Conservation (phyloP, 2,888 invertebrate genomes). For the Ochropleura plecta region DNA sequence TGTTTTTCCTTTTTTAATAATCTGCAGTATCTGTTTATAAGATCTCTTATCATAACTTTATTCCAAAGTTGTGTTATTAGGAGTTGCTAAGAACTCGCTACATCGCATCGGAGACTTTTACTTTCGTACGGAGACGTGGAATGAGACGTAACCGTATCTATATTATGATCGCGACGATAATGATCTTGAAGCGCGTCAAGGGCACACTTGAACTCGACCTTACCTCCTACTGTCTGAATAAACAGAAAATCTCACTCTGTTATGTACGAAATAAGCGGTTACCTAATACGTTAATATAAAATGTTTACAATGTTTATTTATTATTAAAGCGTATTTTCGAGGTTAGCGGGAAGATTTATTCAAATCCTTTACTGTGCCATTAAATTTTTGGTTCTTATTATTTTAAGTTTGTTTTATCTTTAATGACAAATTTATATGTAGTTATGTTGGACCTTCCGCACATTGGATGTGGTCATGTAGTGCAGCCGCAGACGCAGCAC, state of each 20-base stretch:
- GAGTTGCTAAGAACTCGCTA: slow-evolving; percentile 12
- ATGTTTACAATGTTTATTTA: not conserved
- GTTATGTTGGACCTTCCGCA: not conserved
- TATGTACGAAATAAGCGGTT: not conserved
- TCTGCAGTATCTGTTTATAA: not conserved
- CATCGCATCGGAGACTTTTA: slow-evolving; percentile 20
- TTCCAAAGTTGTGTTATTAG: slow-evolving; percentile 20
- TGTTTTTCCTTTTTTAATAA: not conserved
- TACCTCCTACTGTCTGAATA: not conserved
- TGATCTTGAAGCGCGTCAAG: slow-evolving; percentile 49
- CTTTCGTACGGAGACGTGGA: slow-evolving; percentile 12
- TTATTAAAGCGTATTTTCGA: not conserved
- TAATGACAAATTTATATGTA: not conserved
- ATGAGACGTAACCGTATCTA: slow-evolving; percentile 26
- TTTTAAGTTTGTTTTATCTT: not conserved
- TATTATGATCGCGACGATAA: slow-evolving; percentile 40
- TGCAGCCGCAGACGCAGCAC: not conserved
- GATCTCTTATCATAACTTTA: slow-evolving; percentile 8
- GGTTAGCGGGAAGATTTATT: not conserved
- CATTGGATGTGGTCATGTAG: not conserved
- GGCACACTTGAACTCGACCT: slow-evolving; percentile 37
- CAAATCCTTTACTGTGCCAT: not conserved
- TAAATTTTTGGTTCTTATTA: too few species aligned
- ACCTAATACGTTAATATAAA: not conserved
- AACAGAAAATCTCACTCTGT: slow-evolving; percentile 9